Base-by-base conservation (phyloP, 2,797 vertebrate species). In the Schizothorax lantsangensis region DNA sequence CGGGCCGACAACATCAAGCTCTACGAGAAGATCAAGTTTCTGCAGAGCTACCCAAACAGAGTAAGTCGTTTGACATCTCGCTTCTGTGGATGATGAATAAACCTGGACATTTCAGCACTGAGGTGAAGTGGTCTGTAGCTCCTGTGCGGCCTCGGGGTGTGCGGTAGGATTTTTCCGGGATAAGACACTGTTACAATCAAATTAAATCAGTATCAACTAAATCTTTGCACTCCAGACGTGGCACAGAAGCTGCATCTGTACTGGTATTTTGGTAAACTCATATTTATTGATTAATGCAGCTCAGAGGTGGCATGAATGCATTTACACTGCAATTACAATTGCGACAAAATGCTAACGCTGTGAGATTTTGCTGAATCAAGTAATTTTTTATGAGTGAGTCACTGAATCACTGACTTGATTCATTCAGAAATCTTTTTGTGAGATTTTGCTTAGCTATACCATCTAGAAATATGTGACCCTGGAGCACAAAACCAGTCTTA, bases 11-110 rank as follows among this genome's bases (percentile, higher is more conserved):
- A 99, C 95, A 97, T 99, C 94, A 99, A 99, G 86, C 97, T 99
- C 84, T 99, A 97, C 0, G 98, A 99, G 95, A 99, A 99, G 94
- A 99, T 99, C 94, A 99, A 99, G 91, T 99, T 99, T 93, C 95
- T 99, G 84, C 98, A 99, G 95, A 97, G 96, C 94, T 99, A 99
- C 91, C 95, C 97, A 0, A 96, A 96, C 90, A 94, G 90, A 92
- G 98, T 99, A 82, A 69, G 94, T 21, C 17, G 52, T 2, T 2
- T 6, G 19, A 19, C 52, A 52, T 52, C 2, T 52, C 17, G 17
- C 49, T 6, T 6, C 17, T 21, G 52, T 21, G 52, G 17, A 26
- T 26, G 59, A 26, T 12, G 12, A 64, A 26, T 30, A 64, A 62
- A 62, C 59, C 5, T 62, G n/a, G 59, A 30, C n/a, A 14, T 64